phyloP scores from a whole-genome alignment of 1,140 invertebrate species.

The Stegodyphus mimosarum region DNA sequence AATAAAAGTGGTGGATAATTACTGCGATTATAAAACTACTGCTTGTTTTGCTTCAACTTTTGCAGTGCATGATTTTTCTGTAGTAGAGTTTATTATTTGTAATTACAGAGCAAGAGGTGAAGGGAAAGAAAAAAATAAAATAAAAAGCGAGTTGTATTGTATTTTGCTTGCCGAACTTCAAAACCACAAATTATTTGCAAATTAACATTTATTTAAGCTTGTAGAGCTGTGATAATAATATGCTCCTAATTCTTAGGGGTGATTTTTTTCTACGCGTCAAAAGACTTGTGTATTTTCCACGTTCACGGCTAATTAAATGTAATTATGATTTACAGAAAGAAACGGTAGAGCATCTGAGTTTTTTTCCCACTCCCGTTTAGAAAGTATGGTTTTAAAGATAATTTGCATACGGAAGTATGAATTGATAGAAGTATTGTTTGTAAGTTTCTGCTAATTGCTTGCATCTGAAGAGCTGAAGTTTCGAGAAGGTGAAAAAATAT shows the following conservation, averaged over 20 bases:
- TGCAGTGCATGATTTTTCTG: conserved; percentile 18
- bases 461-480: too few species aligned
- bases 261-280: conserved; percentile 7
- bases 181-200: conserved; percentile 27
- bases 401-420: too few species aligned
- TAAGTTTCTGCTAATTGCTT: too few species aligned
- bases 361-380: too few species aligned
- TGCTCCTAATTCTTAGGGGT: background rate
- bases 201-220: conserved; percentile 44
- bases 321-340: conserved; percentile 16
- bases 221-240: conserved; percentile 7
- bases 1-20: conserved; percentile 14
- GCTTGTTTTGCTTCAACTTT: conserved; percentile 10
- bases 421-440: too few species aligned
- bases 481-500: too few species aligned
- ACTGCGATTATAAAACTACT: conserved; percentile 26
- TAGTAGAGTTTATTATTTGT: background rate
- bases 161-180: conserved; percentile 3
- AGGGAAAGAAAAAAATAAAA: background rate
- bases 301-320: conserved; percentile 28
- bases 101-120: background rate
- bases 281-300: background rate
- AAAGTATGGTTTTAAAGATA: too few species aligned
- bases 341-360: background rate
- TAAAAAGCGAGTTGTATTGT: background rate